Evolutionary conservation across 1,140 invertebrate species (phyloP), one percentile per base, ranked within the genome.

Genomic region (Drosophila pectinifera): DNA sequence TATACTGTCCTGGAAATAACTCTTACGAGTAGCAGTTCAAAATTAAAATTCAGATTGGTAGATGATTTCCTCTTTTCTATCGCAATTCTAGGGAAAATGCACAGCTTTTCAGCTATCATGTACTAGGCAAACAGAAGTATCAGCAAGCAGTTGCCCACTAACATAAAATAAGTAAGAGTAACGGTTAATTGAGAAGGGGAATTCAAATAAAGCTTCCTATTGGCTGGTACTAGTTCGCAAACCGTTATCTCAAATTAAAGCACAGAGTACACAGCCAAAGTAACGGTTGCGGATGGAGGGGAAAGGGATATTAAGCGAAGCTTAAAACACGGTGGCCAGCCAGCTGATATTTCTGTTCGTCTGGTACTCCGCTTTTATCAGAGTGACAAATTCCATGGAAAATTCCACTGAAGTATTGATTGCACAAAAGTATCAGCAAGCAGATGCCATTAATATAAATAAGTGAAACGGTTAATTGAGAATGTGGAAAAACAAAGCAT

Each of bases 1-100:
- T 49, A 10, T 8, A 31, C 10, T 31, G 28, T 20, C 8, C 31
- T 49, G 49, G 11, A 63, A 72, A 31, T 13, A 49, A 7, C 16
- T 43, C 28, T 24, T 1, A 42, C 11, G 11, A 43, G 5, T 2
- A 18, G 24, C 16, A 18, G 8, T 13, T 13, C 11, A 5, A 48
- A 36, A 36, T 16, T n/a, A 13, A 34, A 34, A 34, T 34, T 34
- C 11, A 4, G 4, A 10, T 34, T 34, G 20, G 0, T 28, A 48
- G 4, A 16, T 18, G 0, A 26, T 48, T 48, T 48, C 10, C 5
- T 28, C 0, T 16, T 0, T 28, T 4, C 0, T 16, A 0, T 11
- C 1, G 18, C 18, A 11, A 3, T 48, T 48, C 28, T 11, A 41
- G 16, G 4, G 10, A 4, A 26, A 26, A n/a, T 46, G 10, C 14